phyloP scores from a whole-genome alignment of 2,888 invertebrate species.

The Rutpela maculata region DNA sequence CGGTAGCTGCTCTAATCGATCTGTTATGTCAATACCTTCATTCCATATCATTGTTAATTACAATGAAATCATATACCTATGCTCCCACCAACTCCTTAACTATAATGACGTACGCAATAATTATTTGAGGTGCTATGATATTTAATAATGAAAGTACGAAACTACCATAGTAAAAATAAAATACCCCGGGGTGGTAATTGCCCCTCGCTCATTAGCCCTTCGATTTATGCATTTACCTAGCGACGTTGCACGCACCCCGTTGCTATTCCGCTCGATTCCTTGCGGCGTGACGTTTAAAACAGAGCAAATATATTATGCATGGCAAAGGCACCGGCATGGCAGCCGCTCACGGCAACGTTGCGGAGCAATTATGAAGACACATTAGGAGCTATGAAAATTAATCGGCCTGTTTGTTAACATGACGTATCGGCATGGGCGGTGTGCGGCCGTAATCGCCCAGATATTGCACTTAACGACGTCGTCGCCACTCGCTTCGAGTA shows the following conservation, averaged over 20 bases:
- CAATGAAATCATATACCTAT: too few species aligned
- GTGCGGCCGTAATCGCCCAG: slow-evolving; percentile 51
- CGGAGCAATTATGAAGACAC: slow-evolving; percentile 53
- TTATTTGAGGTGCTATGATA: too few species aligned
- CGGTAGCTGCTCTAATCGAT: too few species aligned
- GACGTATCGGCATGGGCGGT: slow-evolving; percentile 50
- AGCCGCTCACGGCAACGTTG: slow-evolving; percentile 16
- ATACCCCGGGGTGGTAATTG: too few species aligned
- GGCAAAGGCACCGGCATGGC: neutral
- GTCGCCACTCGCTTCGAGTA: slow-evolving; percentile 50
- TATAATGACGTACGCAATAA: too few species aligned
- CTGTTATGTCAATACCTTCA: too few species aligned
- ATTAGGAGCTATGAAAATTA: slow-evolving; percentile 55
- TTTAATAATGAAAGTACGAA: too few species aligned
- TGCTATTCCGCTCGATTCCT: neutral
- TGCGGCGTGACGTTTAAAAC: neutral
- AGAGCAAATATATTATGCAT: slow-evolving; percentile 11
- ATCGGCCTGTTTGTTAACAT: slow-evolving; percentile 56
- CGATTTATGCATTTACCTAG: neutral
- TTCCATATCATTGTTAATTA: too few species aligned
- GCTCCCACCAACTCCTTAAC: too few species aligned
- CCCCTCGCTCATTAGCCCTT: neutral
- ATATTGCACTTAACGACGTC: slow-evolving; percentile 53
- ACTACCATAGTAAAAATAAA: too few species aligned
- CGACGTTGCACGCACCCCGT: neutral